These are phyloP conservation scores for Zaprionus lachaisei DNA, from an alignment of 1,140 invertebrate genomes.

Conservation along the genomic window DNA sequence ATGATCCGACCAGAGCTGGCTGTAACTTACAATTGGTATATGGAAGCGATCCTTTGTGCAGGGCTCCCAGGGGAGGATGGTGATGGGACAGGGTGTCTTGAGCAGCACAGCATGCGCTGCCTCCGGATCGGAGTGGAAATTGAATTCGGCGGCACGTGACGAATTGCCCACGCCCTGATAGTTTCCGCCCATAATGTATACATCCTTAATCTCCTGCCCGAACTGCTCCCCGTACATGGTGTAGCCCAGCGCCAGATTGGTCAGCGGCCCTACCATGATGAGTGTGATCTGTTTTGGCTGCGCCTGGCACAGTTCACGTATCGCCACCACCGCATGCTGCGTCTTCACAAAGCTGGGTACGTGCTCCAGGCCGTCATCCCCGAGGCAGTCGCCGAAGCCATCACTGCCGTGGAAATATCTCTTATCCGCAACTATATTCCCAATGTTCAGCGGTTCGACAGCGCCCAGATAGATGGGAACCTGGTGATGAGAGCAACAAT, in stretches of 20 bases:
- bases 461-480: constrained; percentile 89
- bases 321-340: constrained; percentile 80
- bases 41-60: constrained; percentile 83
- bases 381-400: constrained; percentile 88
- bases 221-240: constrained; percentile 88
- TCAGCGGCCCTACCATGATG: constrained; percentile 90
- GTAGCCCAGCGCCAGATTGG: constrained; percentile 90
- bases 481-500: constrained; percentile 74
- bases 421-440: constrained; percentile 48
- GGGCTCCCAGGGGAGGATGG: constrained; percentile 88
- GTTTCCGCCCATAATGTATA: constrained; percentile 93
- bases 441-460: constrained; percentile 85
- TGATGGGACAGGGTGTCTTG: constrained; percentile 86
- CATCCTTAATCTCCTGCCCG: constrained; percentile 86
- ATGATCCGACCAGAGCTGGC: not conserved
- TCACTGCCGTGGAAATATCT: constrained; percentile 86
- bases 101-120: constrained; percentile 89
- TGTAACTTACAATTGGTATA: constrained; percentile 85
- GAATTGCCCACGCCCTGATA: constrained; percentile 88
- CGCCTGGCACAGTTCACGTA: constrained; percentile 85
- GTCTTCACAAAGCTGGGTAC: constrained; percentile 53
- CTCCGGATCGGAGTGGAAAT: constrained; percentile 92
- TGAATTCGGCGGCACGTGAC: constrained; percentile 90
- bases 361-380: constrained; percentile 3
- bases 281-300: constrained; percentile 86